Percentiles rank a stretch among this genome's conserved stretches.
Evolutionary conservation across 2,113 vertebrate species (phyloP).

Genomic region (Anhinga anhinga): DNA sequence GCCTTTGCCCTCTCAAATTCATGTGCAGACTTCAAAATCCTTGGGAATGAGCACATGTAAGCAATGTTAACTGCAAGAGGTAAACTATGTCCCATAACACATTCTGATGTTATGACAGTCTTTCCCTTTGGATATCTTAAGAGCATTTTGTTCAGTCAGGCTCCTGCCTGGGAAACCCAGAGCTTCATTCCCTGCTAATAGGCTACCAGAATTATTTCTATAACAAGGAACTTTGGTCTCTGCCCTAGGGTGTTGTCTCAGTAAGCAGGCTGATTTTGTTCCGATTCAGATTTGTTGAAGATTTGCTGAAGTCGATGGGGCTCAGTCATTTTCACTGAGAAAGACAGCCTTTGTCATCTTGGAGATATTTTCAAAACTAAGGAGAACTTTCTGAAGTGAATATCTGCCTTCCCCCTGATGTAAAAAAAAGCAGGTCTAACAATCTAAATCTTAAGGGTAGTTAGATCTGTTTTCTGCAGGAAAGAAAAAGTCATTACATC

Average conservation of each 20-base stretch:
- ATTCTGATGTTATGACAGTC: background rate
- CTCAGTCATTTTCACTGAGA: background rate
- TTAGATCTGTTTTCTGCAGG: background rate
- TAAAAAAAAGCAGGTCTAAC: background rate
- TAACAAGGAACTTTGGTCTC: background rate
- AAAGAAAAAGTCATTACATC: background rate
- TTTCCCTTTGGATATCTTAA: background rate
- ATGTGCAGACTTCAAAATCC: background rate
- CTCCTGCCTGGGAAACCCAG: background rate
- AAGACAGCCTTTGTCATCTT: background rate
- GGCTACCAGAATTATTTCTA: background rate
- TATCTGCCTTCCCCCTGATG: background rate
- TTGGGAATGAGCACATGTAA: background rate
- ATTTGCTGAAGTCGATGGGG: background rate
- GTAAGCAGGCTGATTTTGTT: background rate
- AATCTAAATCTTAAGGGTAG: background rate
- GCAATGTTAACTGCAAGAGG: background rate
- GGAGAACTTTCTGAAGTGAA: background rate
- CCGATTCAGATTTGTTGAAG: background rate
- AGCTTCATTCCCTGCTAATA: background rate
- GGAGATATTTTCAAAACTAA: background rate
- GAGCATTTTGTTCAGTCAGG: background rate
- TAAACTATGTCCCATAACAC: background rate
- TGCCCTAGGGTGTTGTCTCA: background rate
- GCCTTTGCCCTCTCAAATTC: background rate